These are phyloP conservation scores for Pelobates fuscus DNA, from an alignment of 2,113 vertebrate genomes.

Conservation along the genomic window DNA sequence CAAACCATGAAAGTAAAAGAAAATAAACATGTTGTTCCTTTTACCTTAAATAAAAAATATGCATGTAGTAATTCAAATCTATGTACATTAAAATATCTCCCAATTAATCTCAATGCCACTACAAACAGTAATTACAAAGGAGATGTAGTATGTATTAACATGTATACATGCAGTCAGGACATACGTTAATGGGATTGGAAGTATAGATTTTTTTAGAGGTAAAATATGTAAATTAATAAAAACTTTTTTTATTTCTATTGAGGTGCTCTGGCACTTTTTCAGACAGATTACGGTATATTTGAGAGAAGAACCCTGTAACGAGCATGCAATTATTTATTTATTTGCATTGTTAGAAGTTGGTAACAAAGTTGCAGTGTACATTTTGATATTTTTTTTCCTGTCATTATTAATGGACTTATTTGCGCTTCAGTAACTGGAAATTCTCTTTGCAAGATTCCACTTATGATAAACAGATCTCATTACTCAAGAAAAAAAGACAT, in stretches of 20 bases:
- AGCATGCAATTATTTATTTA: background rate
- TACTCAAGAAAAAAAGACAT: constrained; percentile 13
- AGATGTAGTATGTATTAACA: no score
- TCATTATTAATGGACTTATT: constrained; percentile 42
- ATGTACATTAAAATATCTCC: no score
- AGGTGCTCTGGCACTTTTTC: background rate
- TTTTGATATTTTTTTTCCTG: constrained; percentile 30
- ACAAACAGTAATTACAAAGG: no score
- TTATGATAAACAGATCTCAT: constrained; percentile 47
- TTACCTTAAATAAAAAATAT: no score
- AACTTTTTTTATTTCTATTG: no score
- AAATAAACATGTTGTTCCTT: no score
- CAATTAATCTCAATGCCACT: no score
- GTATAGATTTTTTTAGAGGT: background rate
- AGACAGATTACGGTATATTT: no score
- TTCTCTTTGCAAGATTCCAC: constrained; percentile 29
- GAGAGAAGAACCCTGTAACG: no score
- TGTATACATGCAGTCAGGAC: no score
- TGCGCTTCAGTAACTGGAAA: constrained; percentile 37
- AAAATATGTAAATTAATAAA: background rate
- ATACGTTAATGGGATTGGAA: background rate
- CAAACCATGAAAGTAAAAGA: no score
- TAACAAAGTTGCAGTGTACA: constrained; percentile 13
- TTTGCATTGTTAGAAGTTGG: background rate
- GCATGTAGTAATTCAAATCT: no score